Conservation (phyloP, 2,797 vertebrate genomes). For the Syngnathus rostellatus region DNA sequence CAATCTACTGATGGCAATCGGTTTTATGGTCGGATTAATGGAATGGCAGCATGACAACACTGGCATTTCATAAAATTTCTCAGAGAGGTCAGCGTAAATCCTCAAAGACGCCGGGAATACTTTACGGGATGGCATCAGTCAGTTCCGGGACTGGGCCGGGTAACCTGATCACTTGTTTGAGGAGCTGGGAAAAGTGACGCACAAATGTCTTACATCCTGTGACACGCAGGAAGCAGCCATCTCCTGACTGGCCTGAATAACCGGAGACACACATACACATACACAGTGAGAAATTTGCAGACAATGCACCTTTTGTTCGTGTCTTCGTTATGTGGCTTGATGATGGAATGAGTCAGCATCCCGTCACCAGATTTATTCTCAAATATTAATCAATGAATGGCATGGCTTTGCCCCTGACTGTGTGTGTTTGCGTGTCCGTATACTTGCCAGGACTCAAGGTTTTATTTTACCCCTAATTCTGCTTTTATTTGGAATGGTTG, state of each 20-base stretch:
- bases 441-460: neutral
- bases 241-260: constrained; percentile 46
- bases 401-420: constrained; percentile 9
- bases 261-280: constrained; percentile 29
- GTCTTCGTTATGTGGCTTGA: constrained; percentile 24
- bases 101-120: neutral
- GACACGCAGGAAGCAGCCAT: constrained; percentile 51
- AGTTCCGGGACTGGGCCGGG: constrained; percentile 11
- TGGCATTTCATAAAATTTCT: neutral
- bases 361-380: constrained; percentile 39
- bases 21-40: too few species aligned
- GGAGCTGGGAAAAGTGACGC: constrained; percentile 26
- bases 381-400: constrained; percentile 24
- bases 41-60: neutral
- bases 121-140: neutral
- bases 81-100: neutral
- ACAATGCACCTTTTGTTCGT: constrained; percentile 41
- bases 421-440: constrained; percentile 9
- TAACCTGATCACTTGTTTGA: constrained; percentile 12
- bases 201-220: constrained; percentile 52
- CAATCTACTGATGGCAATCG: neutral
- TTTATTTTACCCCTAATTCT: constrained; percentile 23
- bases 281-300: constrained; percentile 9
- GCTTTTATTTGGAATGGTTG: constrained; percentile 31
- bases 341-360: constrained; percentile 44